Base-by-base conservation (phyloP, 1,140 invertebrate species). In the Gryllus bimaculatus region DNA sequence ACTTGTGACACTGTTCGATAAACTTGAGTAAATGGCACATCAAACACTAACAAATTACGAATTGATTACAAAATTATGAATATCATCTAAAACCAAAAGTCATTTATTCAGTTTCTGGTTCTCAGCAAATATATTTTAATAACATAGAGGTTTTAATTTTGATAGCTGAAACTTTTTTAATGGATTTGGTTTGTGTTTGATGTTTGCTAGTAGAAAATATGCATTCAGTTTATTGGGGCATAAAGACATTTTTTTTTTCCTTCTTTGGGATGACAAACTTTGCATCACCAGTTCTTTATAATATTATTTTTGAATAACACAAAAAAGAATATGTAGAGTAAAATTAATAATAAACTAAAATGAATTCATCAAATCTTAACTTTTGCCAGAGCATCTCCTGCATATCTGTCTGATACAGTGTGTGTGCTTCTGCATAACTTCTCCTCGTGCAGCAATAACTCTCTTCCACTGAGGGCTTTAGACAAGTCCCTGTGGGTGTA, bases 341-440 rank as follows among this genome's bases (percentile, higher is more conserved):
- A 73, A 73, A 73, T 73, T 15, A 18, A 20, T 18, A 3, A 3
- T 73, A 39, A 5, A 2, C 5, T 39, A 39, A 2, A 2, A 39
- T 2, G 1, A 2, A 39, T 39, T 5, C 1, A 39, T 39, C 76
- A 49, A 15, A 47, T 76, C 15, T 82, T 82, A n/a, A 93, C 92
- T 89, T 99, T 98, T 18, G 95, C 94, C 81, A 98, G 89, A 0
- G 97, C 97, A 88, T 98, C 94, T 83, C 95, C 88, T n/a, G 95
- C 96, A 86, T 95, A 96, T 92, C 89, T 4, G 96, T 97, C 94
- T 20, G 73, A 21, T 54, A 93, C 88, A 78, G 93, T 96, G 83
- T 98, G 95, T 80, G 91, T 91, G n/a, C 87, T 98, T 98, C 84
- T 94, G 92, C 89, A 99, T 95, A 6, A 98, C 92, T 87, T 98